Evolutionary conservation across 2,888 invertebrate genomes (phyloP).

Genomic region (Leptothorax acervorum): DNA sequence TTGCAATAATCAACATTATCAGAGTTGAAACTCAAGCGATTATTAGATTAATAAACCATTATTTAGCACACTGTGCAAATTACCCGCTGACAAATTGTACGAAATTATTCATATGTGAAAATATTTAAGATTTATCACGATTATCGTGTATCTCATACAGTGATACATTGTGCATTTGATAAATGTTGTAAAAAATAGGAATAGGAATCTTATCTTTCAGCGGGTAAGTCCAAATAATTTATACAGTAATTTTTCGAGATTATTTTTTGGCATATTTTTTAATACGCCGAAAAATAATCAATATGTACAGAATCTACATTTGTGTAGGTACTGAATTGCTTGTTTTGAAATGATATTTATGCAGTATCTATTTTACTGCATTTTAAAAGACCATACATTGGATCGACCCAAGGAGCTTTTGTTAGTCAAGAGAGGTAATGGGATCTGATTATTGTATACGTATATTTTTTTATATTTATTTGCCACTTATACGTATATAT

Average conservation of each 20-base stretch:
- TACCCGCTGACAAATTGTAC: slow-evolving; percentile 26
- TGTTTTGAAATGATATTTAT: slow-evolving; percentile 54
- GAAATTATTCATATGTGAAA: slow-evolving; percentile 11
- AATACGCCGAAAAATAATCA: background rate
- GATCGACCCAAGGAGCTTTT: slow-evolving; percentile 16
- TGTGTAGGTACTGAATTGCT: slow-evolving; percentile 30
- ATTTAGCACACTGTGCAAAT: slow-evolving; percentile 9
- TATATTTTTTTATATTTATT: slow-evolving; percentile 50
- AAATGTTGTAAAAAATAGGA: slow-evolving; percentile 33
- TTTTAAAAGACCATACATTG: slow-evolving; percentile 4
- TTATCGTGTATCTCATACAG: background rate
- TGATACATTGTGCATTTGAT: slow-evolving; percentile 23
- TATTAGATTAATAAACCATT: slow-evolving; percentile 17
- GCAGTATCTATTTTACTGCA: slow-evolving; percentile 39
- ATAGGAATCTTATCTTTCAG: slow-evolving; percentile 36
- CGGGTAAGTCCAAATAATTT: slow-evolving; percentile 11
- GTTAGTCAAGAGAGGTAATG: slow-evolving; percentile 7
- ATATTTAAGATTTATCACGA: slow-evolving; percentile 9
- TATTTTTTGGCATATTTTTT: slow-evolving; percentile 42
- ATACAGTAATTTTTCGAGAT: slow-evolving; percentile 14
- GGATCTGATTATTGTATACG: slow-evolving; percentile 41
- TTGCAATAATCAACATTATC: slow-evolving; percentile 67
- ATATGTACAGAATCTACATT: slow-evolving; percentile 13
- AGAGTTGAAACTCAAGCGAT: slow-evolving; percentile 8
- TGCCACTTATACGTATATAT: slow-evolving; percentile 21